A percentile compares a stretch with the other conserved stretches of the same genome.
Evolutionary conservation across 1,140 invertebrate species (phyloP).

Genomic region (Chymomyza costata): DNA sequence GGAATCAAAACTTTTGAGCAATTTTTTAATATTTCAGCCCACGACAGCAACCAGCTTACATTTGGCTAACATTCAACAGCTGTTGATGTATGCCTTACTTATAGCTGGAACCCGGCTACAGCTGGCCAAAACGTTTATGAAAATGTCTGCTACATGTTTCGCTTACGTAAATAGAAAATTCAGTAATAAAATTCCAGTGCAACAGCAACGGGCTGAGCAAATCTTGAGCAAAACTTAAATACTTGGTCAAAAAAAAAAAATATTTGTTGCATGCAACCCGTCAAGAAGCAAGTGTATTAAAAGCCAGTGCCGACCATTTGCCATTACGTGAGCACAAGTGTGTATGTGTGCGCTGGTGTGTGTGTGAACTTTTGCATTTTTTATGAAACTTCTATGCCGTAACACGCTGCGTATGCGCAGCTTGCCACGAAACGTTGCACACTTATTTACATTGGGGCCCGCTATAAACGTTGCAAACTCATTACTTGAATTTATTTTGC

Average conservation of each 20-base stretch:
- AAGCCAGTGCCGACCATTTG: conserved; percentile 52
- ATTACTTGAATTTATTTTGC: conserved; percentile 72
- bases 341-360: conserved; percentile 20
- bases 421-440: conserved; percentile 1
- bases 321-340: conserved; percentile 46
- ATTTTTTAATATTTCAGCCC: too few species aligned
- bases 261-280: conserved; percentile 28
- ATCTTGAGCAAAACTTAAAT: conserved; percentile 34
- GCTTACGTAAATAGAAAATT: conserved; percentile 63
- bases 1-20: too few species aligned
- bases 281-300: conserved; percentile 60
- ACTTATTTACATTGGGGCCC: conserved; percentile 8
- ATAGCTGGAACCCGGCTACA: background rate
- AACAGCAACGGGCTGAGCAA: conserved; percentile 37
- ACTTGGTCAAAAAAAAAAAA: conserved; percentile 49
- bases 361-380: conserved; percentile 55
- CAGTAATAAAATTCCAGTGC: conserved; percentile 71
- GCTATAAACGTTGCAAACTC: conserved; percentile 56
- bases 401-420: conserved; percentile 21
- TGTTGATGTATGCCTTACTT: too few species aligned
- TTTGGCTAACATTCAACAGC: background rate
- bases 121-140: conserved; percentile 47
- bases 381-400: conserved; percentile 58
- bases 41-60: too few species aligned
- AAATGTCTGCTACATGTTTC: conserved; percentile 69